Evolutionary conservation across 2,888 invertebrate species (phyloP).

Genomic region (Erebia ligea): DNA sequence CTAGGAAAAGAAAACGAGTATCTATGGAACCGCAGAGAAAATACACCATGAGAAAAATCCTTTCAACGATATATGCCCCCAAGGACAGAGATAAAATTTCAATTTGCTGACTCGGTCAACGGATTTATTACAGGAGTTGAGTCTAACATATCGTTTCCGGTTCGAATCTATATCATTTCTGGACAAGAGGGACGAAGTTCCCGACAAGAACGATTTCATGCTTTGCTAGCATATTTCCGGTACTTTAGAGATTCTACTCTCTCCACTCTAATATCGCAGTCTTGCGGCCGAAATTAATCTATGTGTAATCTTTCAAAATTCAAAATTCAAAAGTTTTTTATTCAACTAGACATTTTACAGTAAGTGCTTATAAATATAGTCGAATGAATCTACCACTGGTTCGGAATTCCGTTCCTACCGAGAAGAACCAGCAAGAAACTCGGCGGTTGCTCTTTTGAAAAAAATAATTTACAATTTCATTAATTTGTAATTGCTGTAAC

Average conservation of each 20-base stretch:
- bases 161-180: slow-evolving; percentile 18
- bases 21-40: slow-evolving; percentile 11
- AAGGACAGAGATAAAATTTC: slow-evolving; percentile 23
- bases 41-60: slow-evolving; percentile 14
- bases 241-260: background rate
- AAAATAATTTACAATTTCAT: too few species aligned
- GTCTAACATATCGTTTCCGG: slow-evolving; percentile 20
- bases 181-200: slow-evolving; percentile 6
- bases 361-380: too few species aligned
- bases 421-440: too few species aligned
- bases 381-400: too few species aligned
- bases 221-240: slow-evolving; percentile 1
- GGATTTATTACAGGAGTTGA: slow-evolving; percentile 21
- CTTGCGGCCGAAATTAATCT: too few species aligned
- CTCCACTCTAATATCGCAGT: background rate
- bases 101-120: slow-evolving; percentile 23
- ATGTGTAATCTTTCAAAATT: too few species aligned
- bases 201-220: background rate
- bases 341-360: too few species aligned
- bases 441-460: too few species aligned
- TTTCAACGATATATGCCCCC: background rate
- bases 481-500: too few species aligned
- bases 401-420: too few species aligned
- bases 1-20: slow-evolving; percentile 9
- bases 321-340: too few species aligned